Evolutionary conservation across 2,888 invertebrate genomes (phyloP).

Genomic region (Vanessa cardui): DNA sequence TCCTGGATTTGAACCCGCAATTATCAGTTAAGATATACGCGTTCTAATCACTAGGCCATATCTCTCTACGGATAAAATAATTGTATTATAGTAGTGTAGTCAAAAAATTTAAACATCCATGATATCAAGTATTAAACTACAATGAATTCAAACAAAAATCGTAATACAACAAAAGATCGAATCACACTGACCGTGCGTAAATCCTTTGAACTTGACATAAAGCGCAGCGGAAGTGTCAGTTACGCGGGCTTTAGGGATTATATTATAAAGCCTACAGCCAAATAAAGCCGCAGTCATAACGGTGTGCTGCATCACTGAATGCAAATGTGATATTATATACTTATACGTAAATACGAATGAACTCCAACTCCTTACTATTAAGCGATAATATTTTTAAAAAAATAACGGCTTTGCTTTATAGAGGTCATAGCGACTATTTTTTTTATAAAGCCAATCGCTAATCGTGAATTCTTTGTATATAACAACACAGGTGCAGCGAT

Average conservation of each 20-base stretch:
- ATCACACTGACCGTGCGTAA: slow-evolving; percentile 9
- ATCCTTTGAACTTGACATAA: slow-evolving; percentile 40
- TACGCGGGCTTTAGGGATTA: slow-evolving; percentile 29
- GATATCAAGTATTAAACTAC: neutral
- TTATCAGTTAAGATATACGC: too few species aligned
- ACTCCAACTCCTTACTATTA: too few species aligned
- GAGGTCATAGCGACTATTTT: too few species aligned
- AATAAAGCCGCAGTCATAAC: slow-evolving; percentile 16
- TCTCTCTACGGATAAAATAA: too few species aligned
- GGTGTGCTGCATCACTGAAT: slow-evolving; percentile 8
- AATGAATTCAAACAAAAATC: neutral
- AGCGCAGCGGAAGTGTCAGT: slow-evolving; percentile 30
- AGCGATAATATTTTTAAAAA: too few species aligned
- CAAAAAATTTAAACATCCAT: neutral
- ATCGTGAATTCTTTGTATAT: too few species aligned
- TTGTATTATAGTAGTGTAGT: too few species aligned
- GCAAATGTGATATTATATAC: slow-evolving; percentile 12
- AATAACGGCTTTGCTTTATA: too few species aligned
- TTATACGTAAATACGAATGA: slow-evolving; percentile 1
- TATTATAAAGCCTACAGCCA: slow-evolving; percentile 19
- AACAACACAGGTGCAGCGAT: too few species aligned
- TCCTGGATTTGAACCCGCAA: too few species aligned
- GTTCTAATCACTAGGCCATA: too few species aligned
- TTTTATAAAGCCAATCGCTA: too few species aligned
- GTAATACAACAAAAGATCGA: slow-evolving; percentile 1